Conservation (phyloP, 2,888 invertebrate genomes). For the Drosophila yooni region DNA sequence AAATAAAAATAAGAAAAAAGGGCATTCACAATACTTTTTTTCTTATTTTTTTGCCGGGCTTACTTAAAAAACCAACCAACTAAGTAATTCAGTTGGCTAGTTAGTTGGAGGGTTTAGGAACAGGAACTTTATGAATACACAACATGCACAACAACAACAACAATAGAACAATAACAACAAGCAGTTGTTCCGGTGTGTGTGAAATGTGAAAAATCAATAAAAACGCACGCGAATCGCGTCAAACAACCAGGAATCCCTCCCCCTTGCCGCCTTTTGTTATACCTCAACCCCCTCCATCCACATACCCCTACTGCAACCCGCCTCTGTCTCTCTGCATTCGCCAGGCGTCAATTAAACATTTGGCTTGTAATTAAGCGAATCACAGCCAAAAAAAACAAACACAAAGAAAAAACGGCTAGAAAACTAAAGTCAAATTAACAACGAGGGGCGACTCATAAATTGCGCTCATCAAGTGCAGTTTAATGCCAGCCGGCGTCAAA, state of each 20-base stretch:
- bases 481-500: conserved; percentile 47
- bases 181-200: conserved; percentile 39
- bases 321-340: conserved; percentile 3
- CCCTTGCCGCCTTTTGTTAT: background rate
- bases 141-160: conserved; percentile 42
- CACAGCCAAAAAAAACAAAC: conserved; percentile 2
- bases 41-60: conserved; percentile 11
- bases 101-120: conserved; percentile 19
- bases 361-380: conserved; percentile 54
- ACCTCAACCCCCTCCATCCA: background rate
- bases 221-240: conserved; percentile 61
- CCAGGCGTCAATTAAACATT: conserved; percentile 29
- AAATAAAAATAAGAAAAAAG: conserved; percentile 1
- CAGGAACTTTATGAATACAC: conserved; percentile 46
- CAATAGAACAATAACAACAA: conserved; percentile 17
- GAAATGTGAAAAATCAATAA: conserved; percentile 71
- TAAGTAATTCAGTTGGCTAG: conserved; percentile 33
- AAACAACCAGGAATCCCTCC: conserved; percentile 2
- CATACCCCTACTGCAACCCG: background rate
- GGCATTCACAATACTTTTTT: conserved; percentile 7
- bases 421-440: conserved; percentile 41
- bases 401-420: background rate
- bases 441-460: conserved; percentile 22
- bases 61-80: conserved; percentile 34
- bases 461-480: conserved; percentile 53